Evolutionary conservation across 2,113 vertebrate genomes (phyloP).

Genomic region (Gallinago media): DNA sequence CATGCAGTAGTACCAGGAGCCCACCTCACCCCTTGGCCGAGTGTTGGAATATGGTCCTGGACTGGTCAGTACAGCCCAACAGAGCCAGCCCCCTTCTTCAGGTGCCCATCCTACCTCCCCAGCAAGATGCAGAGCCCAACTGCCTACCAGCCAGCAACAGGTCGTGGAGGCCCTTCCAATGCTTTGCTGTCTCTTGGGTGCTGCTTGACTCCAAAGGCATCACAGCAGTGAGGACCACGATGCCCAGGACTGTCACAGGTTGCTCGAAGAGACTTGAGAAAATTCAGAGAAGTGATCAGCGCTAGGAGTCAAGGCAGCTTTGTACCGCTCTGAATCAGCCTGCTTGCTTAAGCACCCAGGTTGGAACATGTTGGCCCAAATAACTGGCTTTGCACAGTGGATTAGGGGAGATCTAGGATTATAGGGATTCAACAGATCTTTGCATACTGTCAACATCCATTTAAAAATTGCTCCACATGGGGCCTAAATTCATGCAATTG

Average conservation of each 20-base stretch:
- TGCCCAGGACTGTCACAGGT: background rate
- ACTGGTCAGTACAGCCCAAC: background rate
- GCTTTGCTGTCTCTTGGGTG: background rate
- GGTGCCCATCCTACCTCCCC: accelerated
- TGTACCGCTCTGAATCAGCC: background rate
- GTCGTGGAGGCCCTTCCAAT: background rate
- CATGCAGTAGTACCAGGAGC: background rate
- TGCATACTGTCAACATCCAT: constrained; percentile 17
- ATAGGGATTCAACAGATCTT: background rate
- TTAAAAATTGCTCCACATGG: constrained; percentile 1
- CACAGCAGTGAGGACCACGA: accelerated
- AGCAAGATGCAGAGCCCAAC: background rate
- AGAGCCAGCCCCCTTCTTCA: background rate
- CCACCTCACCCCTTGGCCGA: accelerated
- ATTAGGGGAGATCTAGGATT: background rate
- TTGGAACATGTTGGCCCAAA: background rate
- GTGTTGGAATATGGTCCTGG: background rate
- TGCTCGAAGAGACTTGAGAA: background rate
- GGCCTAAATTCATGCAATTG: background rate
- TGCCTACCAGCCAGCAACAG: background rate
- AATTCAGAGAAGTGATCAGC: background rate
- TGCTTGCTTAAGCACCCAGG: background rate
- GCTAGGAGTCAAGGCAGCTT: background rate
- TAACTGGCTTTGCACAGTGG: background rate
- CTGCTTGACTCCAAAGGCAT: background rate